Evolutionary conservation across 2,797 vertebrate genomes (phyloP).

Genomic region (Halcyon leucocephala): DNA sequence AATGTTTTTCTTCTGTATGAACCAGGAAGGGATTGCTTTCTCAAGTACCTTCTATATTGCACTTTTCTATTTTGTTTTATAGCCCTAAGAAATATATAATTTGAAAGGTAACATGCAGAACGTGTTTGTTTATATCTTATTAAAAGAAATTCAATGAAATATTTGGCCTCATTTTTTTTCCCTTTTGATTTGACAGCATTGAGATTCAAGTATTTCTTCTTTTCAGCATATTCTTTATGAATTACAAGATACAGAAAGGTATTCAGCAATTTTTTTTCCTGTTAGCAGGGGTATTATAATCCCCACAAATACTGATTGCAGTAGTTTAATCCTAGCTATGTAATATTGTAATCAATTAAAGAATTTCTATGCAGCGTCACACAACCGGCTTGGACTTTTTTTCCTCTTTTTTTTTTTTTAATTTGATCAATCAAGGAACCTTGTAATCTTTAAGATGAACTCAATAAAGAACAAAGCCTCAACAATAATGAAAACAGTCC

Average conservation of each 20-base stretch:
- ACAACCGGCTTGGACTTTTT: neutral
- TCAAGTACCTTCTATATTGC: neutral
- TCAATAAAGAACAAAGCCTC: slow-evolving; percentile 1
- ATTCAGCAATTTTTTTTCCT: neutral
- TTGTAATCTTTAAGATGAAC: neutral
- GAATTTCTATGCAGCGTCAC: neutral
- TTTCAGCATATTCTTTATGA: neutral
- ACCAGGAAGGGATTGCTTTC: neutral
- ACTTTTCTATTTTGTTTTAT: neutral
- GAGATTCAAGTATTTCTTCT: neutral
- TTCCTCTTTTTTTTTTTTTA: neutral
- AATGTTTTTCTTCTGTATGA: neutral
- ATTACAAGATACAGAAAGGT: neutral
- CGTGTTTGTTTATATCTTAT: neutral
- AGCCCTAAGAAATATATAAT: neutral
- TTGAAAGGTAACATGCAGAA: neutral
- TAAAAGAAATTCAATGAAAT: neutral
- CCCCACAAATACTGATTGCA: neutral
- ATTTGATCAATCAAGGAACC: neutral
- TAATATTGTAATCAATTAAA: neutral
- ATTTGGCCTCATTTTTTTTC: neutral
- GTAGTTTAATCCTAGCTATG: neutral
- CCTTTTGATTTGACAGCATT: neutral
- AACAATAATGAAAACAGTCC: neutral
- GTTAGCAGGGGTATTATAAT: neutral